Base-by-base conservation (phyloP, 35 echinoderm and acorn worm genomes). In the Ophiothrix spiculata region DNA sequence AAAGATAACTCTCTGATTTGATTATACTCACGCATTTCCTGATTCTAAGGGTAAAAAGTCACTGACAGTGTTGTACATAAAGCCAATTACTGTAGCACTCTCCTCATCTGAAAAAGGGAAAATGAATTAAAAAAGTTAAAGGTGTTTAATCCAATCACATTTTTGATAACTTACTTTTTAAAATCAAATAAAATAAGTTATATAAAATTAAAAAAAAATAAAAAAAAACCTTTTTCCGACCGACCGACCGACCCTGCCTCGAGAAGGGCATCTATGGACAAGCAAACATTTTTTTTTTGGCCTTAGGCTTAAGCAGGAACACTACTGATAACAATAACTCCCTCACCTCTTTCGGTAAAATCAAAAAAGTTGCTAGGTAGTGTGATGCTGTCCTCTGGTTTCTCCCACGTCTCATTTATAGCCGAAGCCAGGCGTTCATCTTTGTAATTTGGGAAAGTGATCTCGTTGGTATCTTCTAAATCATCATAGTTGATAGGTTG, bases 291-390 rank as follows among this genome's bases (percentile, higher is more conserved):
- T n/a, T n/a, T n/a, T n/a, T n/a, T n/a, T n/a, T n/a, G n/a, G n/a
- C n/a, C n/a, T n/a, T n/a, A n/a, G n/a, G n/a, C n/a, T n/a, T n/a
- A n/a, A n/a, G n/a, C n/a, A n/a, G n/a, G n/a, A n/a, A n/a, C n/a
- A n/a, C n/a, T n/a, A n/a, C n/a, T n/a, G n/a, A n/a, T n/a, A n/a
- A n/a, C n/a, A n/a, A n/a, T n/a, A n/a, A 0, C 32, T 35, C 39
- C 69, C 81, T 90, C 80, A 91, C 89, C 79, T 39, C 69, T 40
- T 64, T 84, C 69, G 56, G 93, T 91, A 46, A 86, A 95, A 75
- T 95, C 88, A 80, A 84, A 95, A 54, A 87, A 78, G 74, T 95
- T 95, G 25, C 64, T 84, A 13, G 93, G 93, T 37, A 95, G 85
- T 32, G 46, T 83, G 34, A 95, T 87, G 35, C 32, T 77, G 56